Evolutionary conservation across 1,140 invertebrate species (phyloP), one percentile per base, ranked within the genome.

Genomic region (Rhagoletis zephyria): DNA sequence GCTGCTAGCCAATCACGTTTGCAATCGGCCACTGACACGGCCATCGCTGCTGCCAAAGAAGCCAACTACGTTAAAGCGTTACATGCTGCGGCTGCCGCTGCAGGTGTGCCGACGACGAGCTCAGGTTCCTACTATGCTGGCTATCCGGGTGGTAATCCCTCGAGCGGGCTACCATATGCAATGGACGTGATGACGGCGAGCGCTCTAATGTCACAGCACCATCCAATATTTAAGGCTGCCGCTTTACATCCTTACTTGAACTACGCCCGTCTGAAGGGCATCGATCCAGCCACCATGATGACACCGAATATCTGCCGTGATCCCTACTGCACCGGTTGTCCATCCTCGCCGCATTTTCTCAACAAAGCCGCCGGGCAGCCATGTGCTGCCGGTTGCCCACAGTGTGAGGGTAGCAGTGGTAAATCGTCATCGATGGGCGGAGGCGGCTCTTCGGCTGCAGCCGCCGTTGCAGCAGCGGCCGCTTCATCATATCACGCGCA

Each of bases 261-360:
- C 60, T 97, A 97, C 89, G 95, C 95, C 3, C 94, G 96, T 87
- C 94, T 96, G 93, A 96, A 96, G 91, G 95, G 94, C 1, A 92
- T 94, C 2, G 90, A 93, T 10, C 89, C 85, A 1, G 88, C 91
- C 16, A 85, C 87, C 10, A 94, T 85, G 92, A 93, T 64, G 93
- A 85, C 95, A 19, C 95, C 96, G 7, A 95, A 96, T 10, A 95
- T 97, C 9, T 98, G 97, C 92, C 94, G 97, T 63, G 97, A 98
- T 93, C 97, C 97, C 1, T 98, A 97, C 90, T 98, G 97, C 92
- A 97, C 96, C 0, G 97, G 97, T 67, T 98, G 97, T 92, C 97
- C 97, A 88, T 93, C 97, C 86, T 97, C 96, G 92, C 95, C 97
- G 81, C 97, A 97, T 91, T 93, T 96, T 85, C 93, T 97, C 48